Evolutionary conservation across 2,888 invertebrate species (phyloP).

Genomic region (Cerastis rubricosa): DNA sequence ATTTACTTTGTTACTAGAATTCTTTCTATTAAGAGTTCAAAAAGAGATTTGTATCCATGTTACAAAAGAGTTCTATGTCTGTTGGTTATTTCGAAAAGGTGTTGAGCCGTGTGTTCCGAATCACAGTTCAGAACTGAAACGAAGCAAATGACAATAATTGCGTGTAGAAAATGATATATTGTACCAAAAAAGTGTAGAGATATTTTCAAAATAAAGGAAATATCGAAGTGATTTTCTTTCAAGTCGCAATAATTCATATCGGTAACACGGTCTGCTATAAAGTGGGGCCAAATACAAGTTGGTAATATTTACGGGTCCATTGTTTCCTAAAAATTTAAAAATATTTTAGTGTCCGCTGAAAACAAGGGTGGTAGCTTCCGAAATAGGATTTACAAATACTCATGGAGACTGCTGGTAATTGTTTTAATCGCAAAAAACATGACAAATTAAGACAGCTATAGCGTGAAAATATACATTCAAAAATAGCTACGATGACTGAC

Average conservation of each 20-base stretch:
- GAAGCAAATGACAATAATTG: background rate
- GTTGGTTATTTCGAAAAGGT: background rate
- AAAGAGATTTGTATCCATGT: background rate
- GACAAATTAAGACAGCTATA: background rate
- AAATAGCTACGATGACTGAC: background rate
- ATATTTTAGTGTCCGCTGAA: slow-evolving; percentile 39
- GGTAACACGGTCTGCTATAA: slow-evolving; percentile 29
- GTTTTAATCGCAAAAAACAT: background rate
- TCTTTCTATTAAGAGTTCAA: background rate
- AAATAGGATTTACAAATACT: slow-evolving; percentile 31
- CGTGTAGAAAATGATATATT: background rate
- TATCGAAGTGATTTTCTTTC: slow-evolving; percentile 14
- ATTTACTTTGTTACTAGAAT: background rate
- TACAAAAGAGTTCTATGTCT: background rate
- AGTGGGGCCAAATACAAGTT: slow-evolving; percentile 37
- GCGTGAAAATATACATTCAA: background rate
- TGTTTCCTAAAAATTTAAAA: slow-evolving; percentile 56
- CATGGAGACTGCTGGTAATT: background rate
- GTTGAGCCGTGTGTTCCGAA: background rate
- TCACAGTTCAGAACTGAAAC: background rate
- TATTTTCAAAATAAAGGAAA: background rate
- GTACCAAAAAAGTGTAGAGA: background rate
- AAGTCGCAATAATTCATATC: slow-evolving; percentile 39
- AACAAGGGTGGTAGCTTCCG: slow-evolving; percentile 30
- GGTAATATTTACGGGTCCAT: slow-evolving; percentile 51